phyloP scores from a whole-genome alignment of 2,888 invertebrate species.

The Lasioglossum morio region DNA sequence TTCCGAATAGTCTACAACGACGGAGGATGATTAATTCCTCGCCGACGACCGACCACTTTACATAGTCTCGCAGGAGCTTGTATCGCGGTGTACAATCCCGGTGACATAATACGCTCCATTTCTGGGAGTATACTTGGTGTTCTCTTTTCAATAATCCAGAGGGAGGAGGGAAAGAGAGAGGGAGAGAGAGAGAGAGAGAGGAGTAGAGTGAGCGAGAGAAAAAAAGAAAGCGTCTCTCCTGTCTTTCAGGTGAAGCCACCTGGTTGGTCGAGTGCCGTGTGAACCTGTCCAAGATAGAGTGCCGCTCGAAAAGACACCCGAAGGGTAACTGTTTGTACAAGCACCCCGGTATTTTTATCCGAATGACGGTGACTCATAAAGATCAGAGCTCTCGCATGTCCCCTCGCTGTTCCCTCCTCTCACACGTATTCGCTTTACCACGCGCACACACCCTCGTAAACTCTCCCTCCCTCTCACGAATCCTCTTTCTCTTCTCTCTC shows the following conservation, averaged over 20 bases:
- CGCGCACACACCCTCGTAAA: conserved; percentile 59
- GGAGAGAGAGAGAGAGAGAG: background rate
- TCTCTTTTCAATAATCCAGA: conserved; percentile 35
- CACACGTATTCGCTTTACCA: conserved; percentile 45
- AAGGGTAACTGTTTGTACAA: conserved; percentile 80
- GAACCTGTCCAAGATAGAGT: conserved; percentile 72
- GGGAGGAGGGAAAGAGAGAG: background rate
- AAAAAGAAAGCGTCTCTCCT: conserved; percentile 42
- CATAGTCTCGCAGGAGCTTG: background rate
- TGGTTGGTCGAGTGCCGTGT: conserved; percentile 73
- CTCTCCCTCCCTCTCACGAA: conserved; percentile 31
- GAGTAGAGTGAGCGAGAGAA: background rate
- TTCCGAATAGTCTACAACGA: background rate
- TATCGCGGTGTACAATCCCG: background rate
- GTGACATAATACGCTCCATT: conserved; percentile 39
- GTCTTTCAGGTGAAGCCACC: conserved; percentile 74
- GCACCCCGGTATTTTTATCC: conserved; percentile 80
- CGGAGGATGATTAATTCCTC: conserved; percentile 6
- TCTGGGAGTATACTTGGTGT: conserved; percentile 36
- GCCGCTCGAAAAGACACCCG: conserved; percentile 72
- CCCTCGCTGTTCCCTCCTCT: conserved; percentile 60
- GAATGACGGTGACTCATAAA: conserved; percentile 80
- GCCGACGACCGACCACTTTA: background rate
- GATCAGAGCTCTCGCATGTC: conserved; percentile 73
- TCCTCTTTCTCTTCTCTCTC: background rate